Evolutionary conservation across 2,113 vertebrate genomes (phyloP), one percentile per base, ranked within the genome.

Genomic region (Phalacrocorax pelagicus): DNA sequence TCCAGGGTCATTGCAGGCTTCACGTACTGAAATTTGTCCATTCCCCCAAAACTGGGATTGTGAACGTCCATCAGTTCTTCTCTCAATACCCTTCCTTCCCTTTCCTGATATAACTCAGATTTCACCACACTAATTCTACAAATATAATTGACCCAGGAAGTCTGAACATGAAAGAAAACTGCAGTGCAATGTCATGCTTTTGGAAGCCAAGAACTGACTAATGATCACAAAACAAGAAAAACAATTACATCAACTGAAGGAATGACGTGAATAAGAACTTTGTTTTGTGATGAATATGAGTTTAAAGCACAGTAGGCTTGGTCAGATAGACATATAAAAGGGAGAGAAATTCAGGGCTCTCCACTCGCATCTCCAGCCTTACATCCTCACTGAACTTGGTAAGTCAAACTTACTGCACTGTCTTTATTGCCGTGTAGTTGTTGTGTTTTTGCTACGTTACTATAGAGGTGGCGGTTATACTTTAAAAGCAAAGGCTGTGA

Each of bases 151-250:
- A 66, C n/a, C 82, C 79, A 51, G 96, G 94, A 85, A 96, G 78
- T 38, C 6, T 9, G 63, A 63, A 96, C 75, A 97, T 97, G 96
- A 97, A 97, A 97, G 96, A n/a, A 38, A 54, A 34, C 36, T 47
- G 24, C 26, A 9, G 9, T 11, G 54, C 88, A 51, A 81, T 54
- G 58, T 95, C 96, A 97, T 54, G 55, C 38, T 77, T 78, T 69
- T 54, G 91, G 94, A 87, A 95, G 95, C 95, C 94, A 52, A 44
- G 75, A 66, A 19, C 91, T 95, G 95, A 94, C 58, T 97, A 95
- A 96, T 5, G 13, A 66, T 84, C 88, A 81, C 92, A 57, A 65
- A 69, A 18, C 3, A 2, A 44, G 72, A 24, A 75, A 95, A 93
- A 86, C 82, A 94, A 93, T 75, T 40, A 61, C 90, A 80, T 54